Evolutionary conservation across 2,888 invertebrate genomes (phyloP).

Genomic region (Diaperis boleti): DNA sequence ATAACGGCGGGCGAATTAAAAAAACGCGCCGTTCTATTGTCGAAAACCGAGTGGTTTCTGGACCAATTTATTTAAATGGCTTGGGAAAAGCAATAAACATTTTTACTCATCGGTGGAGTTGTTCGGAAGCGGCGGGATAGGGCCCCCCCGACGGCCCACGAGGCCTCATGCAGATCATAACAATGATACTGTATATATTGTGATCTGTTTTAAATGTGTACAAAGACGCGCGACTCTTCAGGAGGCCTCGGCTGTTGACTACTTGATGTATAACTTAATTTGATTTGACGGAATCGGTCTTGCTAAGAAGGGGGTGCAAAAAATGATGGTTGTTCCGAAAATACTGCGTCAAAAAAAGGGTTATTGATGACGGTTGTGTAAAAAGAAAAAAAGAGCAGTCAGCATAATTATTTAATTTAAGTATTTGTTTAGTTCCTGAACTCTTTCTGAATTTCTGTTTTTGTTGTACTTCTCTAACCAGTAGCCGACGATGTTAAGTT

Average conservation of each 20-base stretch:
- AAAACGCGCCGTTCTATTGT: conserved; percentile 9
- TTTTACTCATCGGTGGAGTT: conserved; percentile 40
- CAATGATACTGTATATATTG: conserved; percentile 47
- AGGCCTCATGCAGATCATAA: conserved; percentile 42
- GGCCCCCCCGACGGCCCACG: conserved; percentile 42
- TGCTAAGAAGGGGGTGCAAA: conserved; percentile 7
- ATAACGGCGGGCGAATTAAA: conserved; percentile 30
- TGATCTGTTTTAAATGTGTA: conserved; percentile 48
- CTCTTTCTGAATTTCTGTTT: no score
- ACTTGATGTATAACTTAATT: conserved; percentile 54
- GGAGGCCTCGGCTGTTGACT: conserved; percentile 50
- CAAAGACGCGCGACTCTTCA: conserved; percentile 40
- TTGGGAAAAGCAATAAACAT: conserved; percentile 46
- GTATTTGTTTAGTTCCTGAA: no score
- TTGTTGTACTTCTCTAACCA: no score
- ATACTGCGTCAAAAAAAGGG: no score
- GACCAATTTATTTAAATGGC: conserved; percentile 46
- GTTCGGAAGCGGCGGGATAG: conserved; percentile 43
- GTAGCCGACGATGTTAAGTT: no score
- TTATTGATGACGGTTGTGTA: no score
- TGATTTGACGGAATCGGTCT: conserved; percentile 45
- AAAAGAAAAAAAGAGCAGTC: no score
- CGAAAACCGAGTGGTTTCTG: conserved; percentile 12
- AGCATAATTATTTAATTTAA: no score
- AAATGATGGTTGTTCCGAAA: no score